These are phyloP conservation scores for Oppia nitens DNA, from an alignment of 1,140 invertebrate species.

Conservation along the genomic window DNA sequence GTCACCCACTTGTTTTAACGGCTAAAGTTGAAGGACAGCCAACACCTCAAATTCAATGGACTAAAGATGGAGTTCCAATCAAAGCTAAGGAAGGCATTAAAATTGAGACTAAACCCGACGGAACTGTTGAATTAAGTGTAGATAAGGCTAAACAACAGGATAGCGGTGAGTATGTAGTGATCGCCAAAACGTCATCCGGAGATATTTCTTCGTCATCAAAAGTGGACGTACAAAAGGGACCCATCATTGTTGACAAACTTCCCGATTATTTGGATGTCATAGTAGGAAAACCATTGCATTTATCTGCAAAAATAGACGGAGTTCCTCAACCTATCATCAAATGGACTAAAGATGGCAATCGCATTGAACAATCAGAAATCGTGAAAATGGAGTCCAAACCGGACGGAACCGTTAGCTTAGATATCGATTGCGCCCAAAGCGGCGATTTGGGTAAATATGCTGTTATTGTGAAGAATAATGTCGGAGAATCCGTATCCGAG, in stretches of 20 bases:
- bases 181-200: conserved; percentile 46
- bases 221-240: not conserved
- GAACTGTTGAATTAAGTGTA: conserved; percentile 40
- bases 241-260: not conserved
- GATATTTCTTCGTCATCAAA: not conserved
- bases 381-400: conserved; percentile 21
- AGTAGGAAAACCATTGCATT: conserved; percentile 54
- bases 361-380: not conserved
- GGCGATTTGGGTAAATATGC: conserved; percentile 47
- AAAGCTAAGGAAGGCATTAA: conserved; percentile 14
- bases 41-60: conserved; percentile 10
- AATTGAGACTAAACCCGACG: not conserved
- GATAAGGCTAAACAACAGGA: conserved; percentile 62
- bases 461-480: conserved; percentile 55
- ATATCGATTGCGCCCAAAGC: conserved; percentile 21
- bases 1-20: conserved; percentile 51
- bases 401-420: conserved; percentile 30
- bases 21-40: conserved; percentile 35
- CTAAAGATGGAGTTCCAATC: conserved; percentile 10
- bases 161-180: conserved; percentile 76
- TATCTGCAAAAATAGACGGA: conserved; percentile 41
- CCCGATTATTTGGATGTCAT: conserved; percentile 33
- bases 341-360: conserved; percentile 16
- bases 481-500: not conserved
- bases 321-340: conserved; percentile 9